A percentile compares a stretch with the other conserved stretches of the same genome.
These are phyloP conservation scores for Myocastor coypus DNA, from an alignment of 2,113 vertebrate genomes.

Conservation along the genomic window DNA sequence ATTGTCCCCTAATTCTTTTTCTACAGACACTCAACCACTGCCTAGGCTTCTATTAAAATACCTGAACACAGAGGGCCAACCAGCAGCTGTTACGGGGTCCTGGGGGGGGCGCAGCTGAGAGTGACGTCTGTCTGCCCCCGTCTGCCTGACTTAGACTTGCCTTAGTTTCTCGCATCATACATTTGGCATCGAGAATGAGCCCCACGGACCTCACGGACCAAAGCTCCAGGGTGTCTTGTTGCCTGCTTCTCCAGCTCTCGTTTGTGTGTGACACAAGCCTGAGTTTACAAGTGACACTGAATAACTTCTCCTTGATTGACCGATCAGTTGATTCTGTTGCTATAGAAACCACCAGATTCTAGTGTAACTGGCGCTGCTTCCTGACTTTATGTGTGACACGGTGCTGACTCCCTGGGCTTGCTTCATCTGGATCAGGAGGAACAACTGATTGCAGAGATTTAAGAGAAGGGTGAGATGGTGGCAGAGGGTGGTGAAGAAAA, in stretches of 20 bases:
- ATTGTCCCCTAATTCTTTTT: neutral
- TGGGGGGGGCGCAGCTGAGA: neutral
- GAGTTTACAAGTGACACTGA: neutral
- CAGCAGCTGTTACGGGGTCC: neutral
- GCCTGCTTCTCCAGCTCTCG: neutral
- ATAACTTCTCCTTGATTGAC: neutral
- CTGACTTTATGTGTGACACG: neutral
- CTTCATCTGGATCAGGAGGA: neutral
- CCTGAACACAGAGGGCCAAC: neutral
- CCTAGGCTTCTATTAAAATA: neutral
- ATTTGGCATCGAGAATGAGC: neutral
- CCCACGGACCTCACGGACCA: neutral
- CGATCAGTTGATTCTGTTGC: neutral
- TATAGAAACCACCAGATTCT: conserved; percentile 31
- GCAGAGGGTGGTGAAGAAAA: neutral
- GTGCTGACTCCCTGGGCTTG: neutral
- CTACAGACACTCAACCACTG: neutral
- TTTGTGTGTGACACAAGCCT: neutral
- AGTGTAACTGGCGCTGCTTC: neutral
- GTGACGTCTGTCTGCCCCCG: neutral
- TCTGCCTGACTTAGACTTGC: neutral
- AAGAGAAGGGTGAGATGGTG: neutral
- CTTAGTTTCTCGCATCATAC: too few relatives aligned
- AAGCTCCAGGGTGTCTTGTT: neutral
- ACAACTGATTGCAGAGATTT: neutral